These are phyloP conservation scores for Botrylloides violaceus DNA, from an alignment of 23 tunicate species.

Conservation along the genomic window DNA sequence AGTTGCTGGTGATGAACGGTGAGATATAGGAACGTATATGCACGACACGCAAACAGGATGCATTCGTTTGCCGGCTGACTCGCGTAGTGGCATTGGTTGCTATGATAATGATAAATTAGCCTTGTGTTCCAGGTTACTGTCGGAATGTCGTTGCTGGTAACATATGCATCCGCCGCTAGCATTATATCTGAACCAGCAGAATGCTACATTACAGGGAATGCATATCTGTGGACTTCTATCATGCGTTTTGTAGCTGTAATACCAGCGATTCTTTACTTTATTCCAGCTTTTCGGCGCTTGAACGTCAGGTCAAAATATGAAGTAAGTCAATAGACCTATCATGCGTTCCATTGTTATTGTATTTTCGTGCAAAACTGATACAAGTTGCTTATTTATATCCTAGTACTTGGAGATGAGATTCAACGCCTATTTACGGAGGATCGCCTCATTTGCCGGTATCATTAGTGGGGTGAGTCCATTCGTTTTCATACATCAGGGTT, in stretches of 20 bases:
- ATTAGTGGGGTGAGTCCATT: neutral
- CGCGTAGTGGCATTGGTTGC: too few species aligned
- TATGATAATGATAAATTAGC: too few species aligned
- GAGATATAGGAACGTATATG: too few species aligned
- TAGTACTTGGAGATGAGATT: neutral
- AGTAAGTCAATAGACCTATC: too few species aligned
- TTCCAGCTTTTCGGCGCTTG: neutral
- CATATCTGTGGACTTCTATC: neutral
- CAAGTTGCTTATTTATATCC: neutral
- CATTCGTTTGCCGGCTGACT: too few species aligned
- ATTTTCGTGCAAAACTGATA: neutral
- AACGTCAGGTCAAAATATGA: neutral
- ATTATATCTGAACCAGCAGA: neutral
- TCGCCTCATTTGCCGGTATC: neutral
- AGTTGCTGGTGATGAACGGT: too few species aligned
- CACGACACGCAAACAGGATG: too few species aligned
- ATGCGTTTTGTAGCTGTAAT: neutral
- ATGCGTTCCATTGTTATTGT: neutral
- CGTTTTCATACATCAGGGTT: too few species aligned
- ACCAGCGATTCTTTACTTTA: neutral
- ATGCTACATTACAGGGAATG: neutral
- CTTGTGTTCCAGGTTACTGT: neutral
- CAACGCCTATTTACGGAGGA: neutral
- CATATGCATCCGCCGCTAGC: neutral
- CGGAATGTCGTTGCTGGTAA: neutral